Evolutionary conservation across 2,113 vertebrate genomes (phyloP).

Genomic region (Pygoscelis antarcticus): DNA sequence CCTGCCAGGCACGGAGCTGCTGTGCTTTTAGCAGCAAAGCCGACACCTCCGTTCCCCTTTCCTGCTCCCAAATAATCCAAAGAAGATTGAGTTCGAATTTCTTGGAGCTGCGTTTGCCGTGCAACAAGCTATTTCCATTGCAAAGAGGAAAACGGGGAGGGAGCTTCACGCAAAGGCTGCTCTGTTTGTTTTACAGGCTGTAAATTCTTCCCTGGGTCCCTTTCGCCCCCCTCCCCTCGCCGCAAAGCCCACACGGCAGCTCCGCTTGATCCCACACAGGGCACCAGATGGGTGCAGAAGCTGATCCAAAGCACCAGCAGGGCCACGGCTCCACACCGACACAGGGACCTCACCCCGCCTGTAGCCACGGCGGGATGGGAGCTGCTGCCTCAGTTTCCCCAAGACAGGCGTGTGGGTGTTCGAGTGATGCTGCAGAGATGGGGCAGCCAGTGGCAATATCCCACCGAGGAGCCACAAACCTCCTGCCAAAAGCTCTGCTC

Average conservation of each 20-base stretch:
- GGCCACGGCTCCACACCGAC: rapidly evolving
- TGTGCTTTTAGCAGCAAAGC: not conserved
- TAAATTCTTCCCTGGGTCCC: not conserved
- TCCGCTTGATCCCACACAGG: not conserved
- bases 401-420: rapidly evolving
- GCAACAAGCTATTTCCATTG: not conserved
- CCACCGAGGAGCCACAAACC: not conserved
- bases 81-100: rapidly evolving
- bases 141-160: not conserved
- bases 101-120: not conserved
- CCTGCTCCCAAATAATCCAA: not conserved
- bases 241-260: not conserved
- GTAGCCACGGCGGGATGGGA: not conserved
- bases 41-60: not conserved
- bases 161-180: not conserved
- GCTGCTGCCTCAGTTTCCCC: not conserved
- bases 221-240: rapidly evolving
- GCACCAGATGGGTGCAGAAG: not conserved
- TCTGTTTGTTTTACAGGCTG: not conserved
- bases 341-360: not conserved
- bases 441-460: not conserved
- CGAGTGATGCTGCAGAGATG: rapidly evolving
- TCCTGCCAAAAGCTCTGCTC: not conserved
- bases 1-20: not conserved
- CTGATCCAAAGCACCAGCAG: not conserved